Base-by-base conservation (phyloP, 2,113 vertebrate genomes). In the Chitala chitala region DNA sequence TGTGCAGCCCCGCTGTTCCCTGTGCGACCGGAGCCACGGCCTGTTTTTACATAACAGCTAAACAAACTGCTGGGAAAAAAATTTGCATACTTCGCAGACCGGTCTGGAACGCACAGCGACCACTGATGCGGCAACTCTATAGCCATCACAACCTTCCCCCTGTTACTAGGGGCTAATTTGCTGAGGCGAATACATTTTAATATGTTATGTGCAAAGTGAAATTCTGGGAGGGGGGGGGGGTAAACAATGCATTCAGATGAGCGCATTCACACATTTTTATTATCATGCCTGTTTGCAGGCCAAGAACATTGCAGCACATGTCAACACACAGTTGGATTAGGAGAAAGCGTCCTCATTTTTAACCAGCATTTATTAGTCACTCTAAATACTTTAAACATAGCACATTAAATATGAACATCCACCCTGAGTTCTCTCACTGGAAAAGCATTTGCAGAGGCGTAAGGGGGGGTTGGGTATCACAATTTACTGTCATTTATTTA, bases 401-500 rank as follows among this genome's bases (percentile, higher is more conserved):
- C 10, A 31, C 8, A 13, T 17, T 69, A 24, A 17, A 69, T 12
- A 33, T 22, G 15, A 10, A 70, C 29, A 65, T 15, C 4, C 55
- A 55, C 59, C 29, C 20, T 42, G 48, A n/a, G 64, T 48, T 15
- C 26, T n/a, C 51, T 66, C 50, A 64, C 55, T 63, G n/a, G 10
- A 40, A n/a, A 70, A 29, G 46, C 17, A 54, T 31, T 17, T 20
- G 4, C 15, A 26, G n/a, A 33, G 26, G 33, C 9, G 17, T 17
- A 5, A 38, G 24, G 5, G 26, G 20, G 3, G 20, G 20, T 20
- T 56, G 66, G 65, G 58, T 72, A 53, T 50, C 48, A 75, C 61
- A 22, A 66, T 50, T 78, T 75, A 59, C 66, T 66, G 69, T 75
- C 38, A 72, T 75, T 72, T 73, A 63, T 72, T 75, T 54, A 78